Evolutionary conservation across 2,888 invertebrate species (phyloP).

Genomic region (Drosophila koepferae): DNA sequence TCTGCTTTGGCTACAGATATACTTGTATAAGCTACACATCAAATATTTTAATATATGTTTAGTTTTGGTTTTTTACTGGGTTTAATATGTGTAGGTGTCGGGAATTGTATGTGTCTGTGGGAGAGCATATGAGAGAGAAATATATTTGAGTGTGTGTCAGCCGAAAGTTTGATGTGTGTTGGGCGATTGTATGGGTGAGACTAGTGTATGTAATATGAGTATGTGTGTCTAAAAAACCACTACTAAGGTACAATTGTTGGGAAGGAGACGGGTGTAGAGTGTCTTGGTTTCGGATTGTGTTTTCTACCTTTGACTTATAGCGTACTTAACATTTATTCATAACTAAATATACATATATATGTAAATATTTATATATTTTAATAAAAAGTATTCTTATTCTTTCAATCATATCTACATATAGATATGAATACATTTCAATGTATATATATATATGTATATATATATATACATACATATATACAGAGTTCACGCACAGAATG

Average conservation of each 20-base stretch:
- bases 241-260: slow-evolving; percentile 9
- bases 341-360: slow-evolving; percentile 16
- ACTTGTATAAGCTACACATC: slow-evolving; percentile 61
- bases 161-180: background rate
- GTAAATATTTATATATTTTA: slow-evolving; percentile 22
- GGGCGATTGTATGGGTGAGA: background rate
- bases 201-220: background rate
- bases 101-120: slow-evolving; percentile 13
- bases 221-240: slow-evolving; percentile 10
- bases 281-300: slow-evolving; percentile 14
- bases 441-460: slow-evolving; percentile 31
- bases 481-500: slow-evolving; percentile 28
- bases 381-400: slow-evolving; percentile 1
- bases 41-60: slow-evolving; percentile 37
- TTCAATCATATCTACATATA: slow-evolving; percentile 13
- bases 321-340: slow-evolving; percentile 40
- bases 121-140: slow-evolving; percentile 2
- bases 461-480: slow-evolving; percentile 28
- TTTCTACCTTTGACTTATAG: slow-evolving; percentile 51
- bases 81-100: slow-evolving; percentile 20
- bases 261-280: slow-evolving; percentile 1
- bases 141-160: background rate
- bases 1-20: slow-evolving; percentile 12
- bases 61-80: slow-evolving; percentile 15
- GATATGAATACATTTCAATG: slow-evolving; percentile 8